phyloP scores from a whole-genome alignment of 2,113 vertebrate genomes.

The Pomatostomus ruficeps region DNA sequence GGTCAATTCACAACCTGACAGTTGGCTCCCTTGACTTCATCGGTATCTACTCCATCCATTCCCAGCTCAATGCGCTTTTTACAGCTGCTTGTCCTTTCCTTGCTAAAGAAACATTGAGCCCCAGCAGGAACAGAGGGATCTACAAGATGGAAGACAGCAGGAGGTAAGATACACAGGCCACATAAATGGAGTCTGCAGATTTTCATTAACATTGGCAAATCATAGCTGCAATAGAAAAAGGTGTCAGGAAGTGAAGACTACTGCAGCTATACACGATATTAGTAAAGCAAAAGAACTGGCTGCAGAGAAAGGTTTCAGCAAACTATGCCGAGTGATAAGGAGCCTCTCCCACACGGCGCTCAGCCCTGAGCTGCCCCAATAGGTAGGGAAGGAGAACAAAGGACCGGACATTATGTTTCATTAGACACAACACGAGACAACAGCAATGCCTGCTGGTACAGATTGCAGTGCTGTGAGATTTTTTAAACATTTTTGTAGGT shows the following conservation, averaged over 20 bases:
- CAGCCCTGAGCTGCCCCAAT: background rate
- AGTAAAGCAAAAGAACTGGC: background rate
- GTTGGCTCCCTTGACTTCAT: background rate
- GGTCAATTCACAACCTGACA: background rate
- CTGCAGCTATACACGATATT: fast-evolving
- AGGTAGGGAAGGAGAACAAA: background rate
- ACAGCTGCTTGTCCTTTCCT: background rate
- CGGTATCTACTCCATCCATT: background rate
- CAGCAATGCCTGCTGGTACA: background rate
- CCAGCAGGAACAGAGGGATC: background rate
- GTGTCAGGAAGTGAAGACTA: background rate
- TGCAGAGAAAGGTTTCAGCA: background rate
- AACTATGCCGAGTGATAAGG: background rate
- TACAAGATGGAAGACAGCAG: background rate
- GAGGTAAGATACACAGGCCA: background rate
- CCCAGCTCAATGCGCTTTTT: background rate
- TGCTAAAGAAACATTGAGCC: background rate
- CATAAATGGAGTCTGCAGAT: background rate
- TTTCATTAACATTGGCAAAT: background rate
- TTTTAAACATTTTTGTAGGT: background rate
- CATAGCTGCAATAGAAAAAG: background rate
- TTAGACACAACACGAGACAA: background rate
- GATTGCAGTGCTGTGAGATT: background rate
- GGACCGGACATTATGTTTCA: background rate
- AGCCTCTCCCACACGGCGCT: background rate